phyloP scores from a whole-genome alignment of 2,888 invertebrate genomes.

The Melipona beecheii region DNA sequence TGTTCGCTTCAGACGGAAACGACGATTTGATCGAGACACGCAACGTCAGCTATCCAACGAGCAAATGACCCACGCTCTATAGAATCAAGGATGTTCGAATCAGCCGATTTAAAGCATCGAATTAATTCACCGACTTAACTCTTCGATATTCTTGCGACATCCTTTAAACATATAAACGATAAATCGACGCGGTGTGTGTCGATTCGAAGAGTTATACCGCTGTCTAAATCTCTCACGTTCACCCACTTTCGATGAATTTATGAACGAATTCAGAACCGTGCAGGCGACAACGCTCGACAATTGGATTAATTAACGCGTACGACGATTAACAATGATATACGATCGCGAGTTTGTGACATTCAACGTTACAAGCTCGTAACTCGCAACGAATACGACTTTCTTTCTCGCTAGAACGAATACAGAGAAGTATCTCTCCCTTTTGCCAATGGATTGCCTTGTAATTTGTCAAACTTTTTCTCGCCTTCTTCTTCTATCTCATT shows the following conservation, averaged over 20 bases:
- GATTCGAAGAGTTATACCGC: too few relatives aligned
- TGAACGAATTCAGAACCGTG: neutral
- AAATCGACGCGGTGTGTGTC: too few relatives aligned
- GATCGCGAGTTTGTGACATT: conserved; percentile 11
- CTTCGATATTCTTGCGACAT: neutral
- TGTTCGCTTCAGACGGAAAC: neutral
- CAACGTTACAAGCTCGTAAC: neutral
- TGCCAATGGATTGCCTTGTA: neutral
- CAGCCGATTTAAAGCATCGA: neutral
- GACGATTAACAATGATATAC: conserved; percentile 1
- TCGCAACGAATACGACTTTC: neutral
- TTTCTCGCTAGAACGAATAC: too few relatives aligned
- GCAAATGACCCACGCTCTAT: neutral
- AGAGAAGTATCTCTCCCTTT: neutral
- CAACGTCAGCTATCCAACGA: neutral
- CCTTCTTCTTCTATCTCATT: neutral
- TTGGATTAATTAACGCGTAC: neutral
- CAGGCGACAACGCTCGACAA: neutral
- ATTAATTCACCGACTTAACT: neutral
- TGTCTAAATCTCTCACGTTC: too few relatives aligned
- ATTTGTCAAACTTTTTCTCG: neutral
- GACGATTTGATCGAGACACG: neutral
- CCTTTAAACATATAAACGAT: too few relatives aligned
- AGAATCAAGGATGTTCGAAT: neutral
- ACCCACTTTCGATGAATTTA: neutral